Conservation (phyloP, 1,140 invertebrate genomes). For the Carposina sasakii region DNA sequence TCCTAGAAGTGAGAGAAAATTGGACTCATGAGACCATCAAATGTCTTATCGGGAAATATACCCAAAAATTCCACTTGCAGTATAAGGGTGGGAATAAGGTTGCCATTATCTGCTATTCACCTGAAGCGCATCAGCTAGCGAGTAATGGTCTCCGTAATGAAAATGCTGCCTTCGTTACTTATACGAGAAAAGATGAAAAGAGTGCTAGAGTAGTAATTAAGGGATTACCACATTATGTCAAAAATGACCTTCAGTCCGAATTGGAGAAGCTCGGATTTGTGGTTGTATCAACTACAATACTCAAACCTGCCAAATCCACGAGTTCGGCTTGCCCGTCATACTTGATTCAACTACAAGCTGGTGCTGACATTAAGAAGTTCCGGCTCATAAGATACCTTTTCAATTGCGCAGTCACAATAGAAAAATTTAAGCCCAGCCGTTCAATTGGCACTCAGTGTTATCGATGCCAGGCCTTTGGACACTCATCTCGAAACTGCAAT, state of each 20-base stretch:
- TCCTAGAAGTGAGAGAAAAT: not conserved
- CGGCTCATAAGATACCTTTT: not conserved
- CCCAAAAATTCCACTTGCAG: no score
- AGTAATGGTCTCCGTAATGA: no score
- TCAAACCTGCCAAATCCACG: not conserved
- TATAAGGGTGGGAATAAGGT: no score
- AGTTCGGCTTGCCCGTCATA: not conserved
- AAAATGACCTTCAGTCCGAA: not conserved
- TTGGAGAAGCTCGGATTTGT: not conserved
- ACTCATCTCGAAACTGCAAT: conserved; percentile 24
- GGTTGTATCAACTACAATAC: not conserved
- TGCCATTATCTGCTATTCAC: no score
- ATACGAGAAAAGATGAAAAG: no score
- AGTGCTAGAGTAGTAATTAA: no score
- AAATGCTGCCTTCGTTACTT: no score
- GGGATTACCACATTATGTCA: not conserved
- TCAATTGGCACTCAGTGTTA: not conserved
- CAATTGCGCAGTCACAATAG: not conserved
- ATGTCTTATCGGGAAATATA: no score
- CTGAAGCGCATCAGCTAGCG: no score
- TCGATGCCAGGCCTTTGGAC: conserved; percentile 44
- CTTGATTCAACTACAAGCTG: not conserved
- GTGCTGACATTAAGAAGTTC: not conserved
- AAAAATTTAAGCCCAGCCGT: not conserved
- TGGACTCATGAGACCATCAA: no score